Conservation (phyloP, 2,113 vertebrate species). For the Xenus cinereus region DNA sequence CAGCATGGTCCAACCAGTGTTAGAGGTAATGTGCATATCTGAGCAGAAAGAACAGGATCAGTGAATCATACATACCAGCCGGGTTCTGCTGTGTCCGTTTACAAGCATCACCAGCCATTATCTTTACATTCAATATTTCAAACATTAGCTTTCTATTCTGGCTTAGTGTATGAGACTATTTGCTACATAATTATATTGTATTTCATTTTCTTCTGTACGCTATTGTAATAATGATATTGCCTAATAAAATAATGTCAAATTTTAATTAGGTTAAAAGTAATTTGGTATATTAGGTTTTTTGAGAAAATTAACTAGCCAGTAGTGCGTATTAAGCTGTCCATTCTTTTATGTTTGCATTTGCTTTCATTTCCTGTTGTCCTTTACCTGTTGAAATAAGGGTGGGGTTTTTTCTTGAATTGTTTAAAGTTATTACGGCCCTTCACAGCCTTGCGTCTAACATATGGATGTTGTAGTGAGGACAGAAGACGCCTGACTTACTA, state of each 20-base stretch:
- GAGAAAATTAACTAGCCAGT: slow-evolving; percentile 15
- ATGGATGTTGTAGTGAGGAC: not conserved
- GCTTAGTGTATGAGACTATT: slow-evolving; percentile 1
- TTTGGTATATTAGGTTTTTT: slow-evolving; percentile 5
- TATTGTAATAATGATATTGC: slow-evolving; percentile 28
- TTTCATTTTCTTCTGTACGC: slow-evolving; percentile 48
- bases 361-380: not conserved
- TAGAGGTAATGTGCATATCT: not conserved
- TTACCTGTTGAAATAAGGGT: not conserved
- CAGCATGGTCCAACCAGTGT: not conserved
- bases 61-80: not conserved
- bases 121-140: slow-evolving; percentile 25
- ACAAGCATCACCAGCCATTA: slow-evolving; percentile 3
- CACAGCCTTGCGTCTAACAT: not conserved
- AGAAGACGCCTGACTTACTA: not conserved
- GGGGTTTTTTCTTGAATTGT: not conserved
- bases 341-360: not conserved
- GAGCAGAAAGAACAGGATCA: not conserved
- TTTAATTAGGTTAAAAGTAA: slow-evolving; percentile 63
- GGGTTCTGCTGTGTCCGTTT: not conserved
- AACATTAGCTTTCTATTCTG: slow-evolving; percentile 39
- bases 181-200: slow-evolving; percentile 45
- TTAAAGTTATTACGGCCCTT: not conserved
- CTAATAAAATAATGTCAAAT: slow-evolving; percentile 56
- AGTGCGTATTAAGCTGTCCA: not conserved